phyloP scores from a whole-genome alignment of 2,113 vertebrate genomes.

The Dromiciops gliroides region DNA sequence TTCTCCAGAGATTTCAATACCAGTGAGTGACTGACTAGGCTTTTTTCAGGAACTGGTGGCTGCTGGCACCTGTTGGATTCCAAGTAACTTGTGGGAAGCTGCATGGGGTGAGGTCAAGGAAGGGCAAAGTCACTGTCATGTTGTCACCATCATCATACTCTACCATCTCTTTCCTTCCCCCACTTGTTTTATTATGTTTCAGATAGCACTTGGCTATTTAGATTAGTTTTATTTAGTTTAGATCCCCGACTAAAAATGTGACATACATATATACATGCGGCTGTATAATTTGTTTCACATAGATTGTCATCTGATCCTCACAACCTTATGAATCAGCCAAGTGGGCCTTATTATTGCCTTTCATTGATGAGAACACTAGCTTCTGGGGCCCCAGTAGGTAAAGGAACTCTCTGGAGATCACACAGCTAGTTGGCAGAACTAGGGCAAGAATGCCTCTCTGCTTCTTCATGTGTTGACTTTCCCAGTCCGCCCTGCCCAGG shows the following conservation, averaged over 20 bases:
- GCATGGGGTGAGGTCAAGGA: conserved; percentile 80
- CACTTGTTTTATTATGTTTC: not conserved
- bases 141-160: not conserved
- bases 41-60: not conserved
- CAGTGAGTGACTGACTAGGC: conserved; percentile 61
- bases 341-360: not conserved
- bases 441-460: not conserved
- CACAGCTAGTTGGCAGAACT: not conserved
- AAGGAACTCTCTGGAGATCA: not conserved
- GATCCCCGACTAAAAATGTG: not conserved
- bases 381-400: not conserved
- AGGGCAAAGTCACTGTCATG: not conserved
- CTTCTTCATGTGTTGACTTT: not conserved
- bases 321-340: not conserved
- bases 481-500: no score
- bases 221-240: not conserved
- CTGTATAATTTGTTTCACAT: not conserved
- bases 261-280: not conserved
- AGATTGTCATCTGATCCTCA: not conserved
- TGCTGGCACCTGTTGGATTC: conserved; percentile 45
- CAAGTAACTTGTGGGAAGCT: conserved; percentile 75
- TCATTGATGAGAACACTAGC: not conserved
- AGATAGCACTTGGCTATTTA: not conserved
- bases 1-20: conserved; percentile 66
- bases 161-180: not conserved